Percentiles rank a stretch among this genome's conserved stretches.
phyloP scores from a whole-genome alignment of 2,888 invertebrate genomes.

The Horisme vitalbata region DNA sequence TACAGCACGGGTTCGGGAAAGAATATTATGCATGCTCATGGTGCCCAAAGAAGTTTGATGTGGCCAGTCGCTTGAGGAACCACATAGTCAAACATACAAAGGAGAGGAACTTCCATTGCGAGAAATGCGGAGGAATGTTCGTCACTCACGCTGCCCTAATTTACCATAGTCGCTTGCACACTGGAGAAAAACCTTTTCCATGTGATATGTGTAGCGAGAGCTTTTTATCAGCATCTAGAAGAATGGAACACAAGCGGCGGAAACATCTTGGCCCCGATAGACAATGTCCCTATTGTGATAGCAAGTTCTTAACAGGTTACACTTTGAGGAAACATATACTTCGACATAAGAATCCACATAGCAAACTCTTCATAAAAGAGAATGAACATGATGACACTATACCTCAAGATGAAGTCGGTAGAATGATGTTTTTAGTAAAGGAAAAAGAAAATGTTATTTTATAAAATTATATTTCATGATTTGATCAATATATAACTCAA shows the following conservation, averaged over 20 bases:
- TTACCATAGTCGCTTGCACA: slow-evolving; percentile 66
- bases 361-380: slow-evolving; percentile 56
- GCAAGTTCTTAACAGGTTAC: slow-evolving; percentile 55
- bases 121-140: slow-evolving; percentile 61
- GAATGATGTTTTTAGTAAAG: too few species aligned
- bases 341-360: slow-evolving; percentile 64
- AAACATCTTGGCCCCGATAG: slow-evolving; percentile 63
- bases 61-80: slow-evolving; percentile 41
- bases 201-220: slow-evolving; percentile 67
- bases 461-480: too few species aligned
- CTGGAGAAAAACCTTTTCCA: slow-evolving; percentile 65
- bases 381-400: too few species aligned
- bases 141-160: slow-evolving; percentile 62
- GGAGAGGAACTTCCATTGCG: slow-evolving; percentile 63
- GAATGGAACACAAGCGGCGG: slow-evolving; percentile 61
- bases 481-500: too few species aligned
- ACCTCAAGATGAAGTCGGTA: too few species aligned
- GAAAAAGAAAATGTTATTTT: too few species aligned
- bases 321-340: slow-evolving; percentile 56
- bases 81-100: slow-evolving; percentile 70
- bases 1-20: slow-evolving; percentile 12
- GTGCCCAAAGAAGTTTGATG: slow-evolving; percentile 23
- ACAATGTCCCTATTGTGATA: slow-evolving; percentile 59
- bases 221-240: slow-evolving; percentile 64
- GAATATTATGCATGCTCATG: slow-evolving; percentile 7